Evolutionary conservation across 2,113 vertebrate genomes (phyloP).

Genomic region (Alosa alosa): DNA sequence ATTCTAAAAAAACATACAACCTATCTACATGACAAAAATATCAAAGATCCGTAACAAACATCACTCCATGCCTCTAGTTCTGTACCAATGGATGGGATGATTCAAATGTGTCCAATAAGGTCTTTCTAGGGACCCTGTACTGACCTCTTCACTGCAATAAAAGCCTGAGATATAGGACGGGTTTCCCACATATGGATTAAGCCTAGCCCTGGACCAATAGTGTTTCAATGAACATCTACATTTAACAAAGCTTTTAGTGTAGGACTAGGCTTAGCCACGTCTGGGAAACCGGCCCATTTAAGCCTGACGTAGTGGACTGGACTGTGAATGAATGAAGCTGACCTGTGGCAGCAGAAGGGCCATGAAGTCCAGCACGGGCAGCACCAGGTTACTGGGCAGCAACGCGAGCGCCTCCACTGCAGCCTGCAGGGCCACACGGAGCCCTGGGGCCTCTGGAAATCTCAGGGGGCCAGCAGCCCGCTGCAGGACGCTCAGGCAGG

Average conservation of each 20-base stretch:
- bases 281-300: background rate
- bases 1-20: too few species aligned
- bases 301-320: background rate
- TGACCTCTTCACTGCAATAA: background rate
- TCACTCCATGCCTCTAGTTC: too few species aligned
- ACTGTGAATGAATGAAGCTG: constrained; percentile 33
- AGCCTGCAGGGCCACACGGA: constrained; percentile 55
- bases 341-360: constrained; percentile 80
- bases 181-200: too few species aligned
- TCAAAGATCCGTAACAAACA: too few species aligned
- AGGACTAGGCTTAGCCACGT: background rate
- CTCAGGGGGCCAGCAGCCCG: constrained; percentile 44
- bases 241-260: too few species aligned
- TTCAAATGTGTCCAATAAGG: too few species aligned
- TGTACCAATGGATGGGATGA: too few species aligned
- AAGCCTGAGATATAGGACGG: background rate
- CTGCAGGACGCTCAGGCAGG: constrained; percentile 77
- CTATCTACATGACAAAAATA: too few species aligned
- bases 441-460: constrained; percentile 39
- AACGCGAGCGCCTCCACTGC: constrained; percentile 81
- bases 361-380: constrained; percentile 84
- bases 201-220: too few species aligned
- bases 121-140: background rate
- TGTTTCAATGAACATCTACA: too few species aligned
- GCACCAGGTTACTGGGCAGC: constrained; percentile 80